Conservation (phyloP, 2,797 vertebrate species). For the Danio jaintianensis region DNA sequence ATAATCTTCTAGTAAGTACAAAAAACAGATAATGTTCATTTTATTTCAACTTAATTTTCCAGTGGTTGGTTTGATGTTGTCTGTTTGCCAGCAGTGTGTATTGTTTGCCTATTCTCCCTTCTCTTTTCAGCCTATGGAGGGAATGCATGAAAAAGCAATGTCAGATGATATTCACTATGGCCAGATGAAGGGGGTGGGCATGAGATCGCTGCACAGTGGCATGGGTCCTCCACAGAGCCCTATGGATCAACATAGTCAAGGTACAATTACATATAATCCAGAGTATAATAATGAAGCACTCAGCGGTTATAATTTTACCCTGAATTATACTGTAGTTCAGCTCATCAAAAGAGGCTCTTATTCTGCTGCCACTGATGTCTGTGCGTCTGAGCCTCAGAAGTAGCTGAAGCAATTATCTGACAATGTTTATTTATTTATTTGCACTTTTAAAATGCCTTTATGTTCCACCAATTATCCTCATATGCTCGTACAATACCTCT, state of each 20-base stretch:
- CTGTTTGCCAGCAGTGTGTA: neutral
- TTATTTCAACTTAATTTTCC: neutral
- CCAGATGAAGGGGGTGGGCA: conserved; percentile 90
- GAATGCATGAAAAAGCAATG: conserved; percentile 92
- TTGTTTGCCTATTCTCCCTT: neutral
- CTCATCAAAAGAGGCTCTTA: neutral
- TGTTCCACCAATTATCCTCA: neutral
- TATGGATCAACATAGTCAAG: conserved; percentile 98
- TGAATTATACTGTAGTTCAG: conserved; percentile 6
- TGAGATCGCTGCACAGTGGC: conserved; percentile 93
- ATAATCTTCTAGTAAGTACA: neutral
- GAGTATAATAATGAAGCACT: neutral
- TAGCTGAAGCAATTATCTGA: neutral
- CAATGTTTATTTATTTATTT: neutral
- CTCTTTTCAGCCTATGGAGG: conserved; percentile 86
- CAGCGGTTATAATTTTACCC: neutral
- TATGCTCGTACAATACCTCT: neutral
- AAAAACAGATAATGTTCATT: neutral
- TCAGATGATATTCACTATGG: conserved; percentile 92
- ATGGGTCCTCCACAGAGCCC: conserved; percentile 99
- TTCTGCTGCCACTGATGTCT: neutral
- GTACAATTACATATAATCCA: conserved; percentile 69
- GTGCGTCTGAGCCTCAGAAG: neutral
- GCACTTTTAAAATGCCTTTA: neutral
- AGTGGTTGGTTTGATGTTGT: neutral